Conservation (phyloP, 1,140 invertebrate species). For the Pogonognathellus flavescens region DNA sequence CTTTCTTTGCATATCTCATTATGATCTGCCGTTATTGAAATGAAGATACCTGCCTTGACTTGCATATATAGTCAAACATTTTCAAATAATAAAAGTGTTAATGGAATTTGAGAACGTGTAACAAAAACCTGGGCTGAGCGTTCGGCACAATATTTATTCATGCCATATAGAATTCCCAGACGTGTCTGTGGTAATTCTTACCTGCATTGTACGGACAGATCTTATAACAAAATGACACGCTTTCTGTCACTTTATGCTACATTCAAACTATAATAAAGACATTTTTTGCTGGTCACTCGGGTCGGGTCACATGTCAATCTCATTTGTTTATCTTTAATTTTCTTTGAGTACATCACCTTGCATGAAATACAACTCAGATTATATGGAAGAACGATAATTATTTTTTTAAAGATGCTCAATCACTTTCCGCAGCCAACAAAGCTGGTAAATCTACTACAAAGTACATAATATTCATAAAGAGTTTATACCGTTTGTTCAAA, state of each 20-base stretch:
- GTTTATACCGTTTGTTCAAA: too few relatives aligned
- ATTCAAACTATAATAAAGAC: not conserved
- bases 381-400: too few relatives aligned
- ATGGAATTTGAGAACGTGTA: not conserved
- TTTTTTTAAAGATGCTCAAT: too few relatives aligned
- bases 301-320: slow-evolving; percentile 17
- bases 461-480: too few relatives aligned
- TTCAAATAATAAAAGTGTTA: slow-evolving; percentile 27
- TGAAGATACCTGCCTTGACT: not conserved
- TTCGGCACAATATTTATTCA: not conserved
- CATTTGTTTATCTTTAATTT: not conserved
- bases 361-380: too few relatives aligned
- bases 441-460: too few relatives aligned
- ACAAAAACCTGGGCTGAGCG: not conserved
- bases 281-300: slow-evolving; percentile 2
- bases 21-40: slow-evolving; percentile 49
- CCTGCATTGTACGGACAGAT: not conserved
- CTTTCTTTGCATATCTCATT: slow-evolving; percentile 42
- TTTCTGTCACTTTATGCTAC: slow-evolving; percentile 26
- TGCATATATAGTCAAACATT: not conserved
- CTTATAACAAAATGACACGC: not conserved
- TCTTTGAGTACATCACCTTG: not conserved
- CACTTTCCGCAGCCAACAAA: too few relatives aligned
- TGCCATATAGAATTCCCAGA: not conserved
- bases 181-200: not conserved